Conservation (phyloP, 2,797 vertebrate genomes). For the Manis crassicaudata region DNA sequence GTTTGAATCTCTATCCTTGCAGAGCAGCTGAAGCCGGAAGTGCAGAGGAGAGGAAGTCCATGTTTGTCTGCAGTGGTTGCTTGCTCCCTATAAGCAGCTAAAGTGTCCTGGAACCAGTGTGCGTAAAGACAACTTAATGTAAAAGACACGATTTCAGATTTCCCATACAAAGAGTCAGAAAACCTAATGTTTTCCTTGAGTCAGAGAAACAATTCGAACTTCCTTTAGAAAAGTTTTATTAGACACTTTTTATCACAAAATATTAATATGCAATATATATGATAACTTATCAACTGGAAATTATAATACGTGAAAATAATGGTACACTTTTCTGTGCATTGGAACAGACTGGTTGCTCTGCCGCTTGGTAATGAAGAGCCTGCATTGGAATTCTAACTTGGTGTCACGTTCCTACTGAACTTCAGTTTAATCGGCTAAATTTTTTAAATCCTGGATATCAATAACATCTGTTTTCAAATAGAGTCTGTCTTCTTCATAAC, state of each 20-base stretch:
- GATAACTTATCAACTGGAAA: background rate
- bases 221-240: slow-evolving; percentile 40
- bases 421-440: background rate
- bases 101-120: slow-evolving; percentile 54
- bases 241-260: background rate
- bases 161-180: slow-evolving; percentile 69
- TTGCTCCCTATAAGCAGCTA: slow-evolving; percentile 24
- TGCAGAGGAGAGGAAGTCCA: slow-evolving; percentile 76
- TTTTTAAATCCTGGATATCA: background rate
- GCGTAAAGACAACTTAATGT: slow-evolving; percentile 67
- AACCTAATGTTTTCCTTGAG: slow-evolving; percentile 58
- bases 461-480: background rate
- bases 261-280: background rate
- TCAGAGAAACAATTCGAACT: slow-evolving; percentile 66
- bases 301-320: background rate
- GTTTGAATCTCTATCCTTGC: slow-evolving; percentile 74
- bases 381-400: background rate
- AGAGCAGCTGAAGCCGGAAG: slow-evolving; percentile 73
- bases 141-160: slow-evolving; percentile 70
- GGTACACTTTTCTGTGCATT: background rate
- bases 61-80: slow-evolving; percentile 70
- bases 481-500: background rate
- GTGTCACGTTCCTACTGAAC: background rate
- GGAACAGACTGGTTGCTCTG: background rate
- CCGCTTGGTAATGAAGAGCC: background rate